These are phyloP conservation scores for Troides aeacus DNA, from an alignment of 2,888 invertebrate genomes.

Conservation along the genomic window DNA sequence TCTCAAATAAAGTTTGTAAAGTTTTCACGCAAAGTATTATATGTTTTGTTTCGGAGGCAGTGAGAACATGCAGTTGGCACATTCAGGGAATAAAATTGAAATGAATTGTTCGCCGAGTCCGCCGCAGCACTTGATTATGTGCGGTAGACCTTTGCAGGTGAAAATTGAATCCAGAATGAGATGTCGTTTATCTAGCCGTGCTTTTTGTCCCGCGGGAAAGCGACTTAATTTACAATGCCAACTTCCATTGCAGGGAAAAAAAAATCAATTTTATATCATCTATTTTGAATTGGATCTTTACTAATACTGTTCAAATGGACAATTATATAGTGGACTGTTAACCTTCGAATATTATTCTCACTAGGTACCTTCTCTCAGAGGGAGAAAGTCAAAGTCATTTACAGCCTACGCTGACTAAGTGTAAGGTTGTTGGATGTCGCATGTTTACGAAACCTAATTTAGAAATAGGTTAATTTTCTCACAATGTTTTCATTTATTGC, in stretches of 20 bases:
- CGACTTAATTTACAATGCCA: slow-evolving; percentile 14
- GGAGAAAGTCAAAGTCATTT: no score
- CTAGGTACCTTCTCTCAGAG: no score
- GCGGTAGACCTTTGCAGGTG: slow-evolving; percentile 57
- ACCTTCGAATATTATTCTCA: no score
- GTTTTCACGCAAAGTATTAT: not conserved
- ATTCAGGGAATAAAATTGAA: slow-evolving; percentile 64
- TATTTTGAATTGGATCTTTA: not conserved
- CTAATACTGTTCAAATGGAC: not conserved
- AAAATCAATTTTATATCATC: not conserved
- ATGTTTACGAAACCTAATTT: no score
- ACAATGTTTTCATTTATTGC: no score
- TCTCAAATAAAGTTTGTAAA: not conserved
- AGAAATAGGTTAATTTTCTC: no score
- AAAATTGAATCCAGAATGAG: slow-evolving; percentile 69
- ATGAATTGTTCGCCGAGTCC: slow-evolving; percentile 72
- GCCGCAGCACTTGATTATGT: slow-evolving; percentile 55
- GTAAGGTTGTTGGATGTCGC: no score
- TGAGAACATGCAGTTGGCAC: slow-evolving; percentile 42
- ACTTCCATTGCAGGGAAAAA: not conserved
- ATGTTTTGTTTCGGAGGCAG: not conserved
- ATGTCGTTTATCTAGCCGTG: slow-evolving; percentile 44
- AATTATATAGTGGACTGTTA: not conserved
- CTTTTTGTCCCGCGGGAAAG: slow-evolving; percentile 1
- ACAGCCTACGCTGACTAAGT: no score